Evolutionary conservation across 2,113 vertebrate genomes (phyloP).

Genomic region (Lagenorhynchus albirostris): DNA sequence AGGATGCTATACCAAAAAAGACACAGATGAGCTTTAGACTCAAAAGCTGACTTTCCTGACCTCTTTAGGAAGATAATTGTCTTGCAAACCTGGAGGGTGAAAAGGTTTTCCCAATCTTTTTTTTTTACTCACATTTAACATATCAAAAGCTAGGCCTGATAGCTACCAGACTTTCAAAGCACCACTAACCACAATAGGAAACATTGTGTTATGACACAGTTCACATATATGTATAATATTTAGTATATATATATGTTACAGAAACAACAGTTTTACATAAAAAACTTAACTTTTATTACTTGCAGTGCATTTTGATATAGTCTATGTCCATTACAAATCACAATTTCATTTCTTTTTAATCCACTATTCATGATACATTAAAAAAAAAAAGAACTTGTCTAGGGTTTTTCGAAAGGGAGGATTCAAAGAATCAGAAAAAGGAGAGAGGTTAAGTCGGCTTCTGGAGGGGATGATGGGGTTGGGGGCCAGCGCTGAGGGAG

Average conservation of each 20-base stretch:
- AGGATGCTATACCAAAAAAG: slow-evolving; percentile 24
- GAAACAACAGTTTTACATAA: slow-evolving; percentile 13
- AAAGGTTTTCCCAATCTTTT: slow-evolving; percentile 28
- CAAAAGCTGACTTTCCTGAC: slow-evolving; percentile 57
- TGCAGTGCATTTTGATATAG: slow-evolving; percentile 11
- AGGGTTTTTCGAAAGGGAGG: slow-evolving; percentile 12
- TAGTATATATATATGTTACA: background rate
- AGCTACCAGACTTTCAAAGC: slow-evolving; percentile 11
- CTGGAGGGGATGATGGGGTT: background rate
- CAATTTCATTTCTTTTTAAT: slow-evolving; percentile 41
- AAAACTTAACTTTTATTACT: background rate
- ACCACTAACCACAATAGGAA: slow-evolving; percentile 18
- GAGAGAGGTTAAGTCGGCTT: background rate
- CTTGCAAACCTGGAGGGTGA: slow-evolving; percentile 42
- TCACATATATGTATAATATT: background rate
- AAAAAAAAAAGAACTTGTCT: background rate
- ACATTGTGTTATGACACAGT: slow-evolving; percentile 11
- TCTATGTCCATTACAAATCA: background rate
- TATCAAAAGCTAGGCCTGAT: slow-evolving; percentile 56
- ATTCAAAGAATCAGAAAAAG: slow-evolving; percentile 32
- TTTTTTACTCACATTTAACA: slow-evolving; percentile 54
- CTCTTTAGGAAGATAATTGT: slow-evolving; percentile 56
- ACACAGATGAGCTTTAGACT: slow-evolving; percentile 28
- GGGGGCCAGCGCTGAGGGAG: background rate
- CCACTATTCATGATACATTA: background rate